Conservation (phyloP, 1,140 invertebrate species). For the Myzus persicae region DNA sequence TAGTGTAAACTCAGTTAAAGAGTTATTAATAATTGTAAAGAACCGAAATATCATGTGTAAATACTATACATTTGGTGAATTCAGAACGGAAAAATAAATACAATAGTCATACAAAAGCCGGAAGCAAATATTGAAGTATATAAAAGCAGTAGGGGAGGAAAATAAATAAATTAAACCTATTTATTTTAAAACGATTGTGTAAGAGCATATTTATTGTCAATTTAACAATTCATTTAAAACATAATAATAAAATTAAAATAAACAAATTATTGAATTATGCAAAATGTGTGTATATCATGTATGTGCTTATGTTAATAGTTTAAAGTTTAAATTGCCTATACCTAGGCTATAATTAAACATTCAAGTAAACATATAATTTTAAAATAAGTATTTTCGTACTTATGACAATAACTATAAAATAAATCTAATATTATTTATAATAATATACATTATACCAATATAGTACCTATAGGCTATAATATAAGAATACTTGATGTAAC, state of each 20-base stretch:
- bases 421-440: too few species aligned
- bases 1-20: not conserved
- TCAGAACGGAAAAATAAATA: not conserved
- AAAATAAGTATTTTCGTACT: too few species aligned
- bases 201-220: not conserved
- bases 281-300: not conserved
- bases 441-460: not conserved
- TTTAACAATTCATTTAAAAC: not conserved
- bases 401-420: too few species aligned
- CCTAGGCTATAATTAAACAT: not conserved
- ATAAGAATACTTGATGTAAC: not conserved
- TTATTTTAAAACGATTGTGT: not conserved
- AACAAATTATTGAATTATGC: not conserved
- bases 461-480: not conserved
- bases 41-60: not conserved
- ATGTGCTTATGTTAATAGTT: too few species aligned
- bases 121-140: not conserved
- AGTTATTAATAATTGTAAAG: not conserved
- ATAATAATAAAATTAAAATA: not conserved
- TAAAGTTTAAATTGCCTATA: not conserved
- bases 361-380: not conserved
- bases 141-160: not conserved
- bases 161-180: not conserved
- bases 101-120: slow-evolving; percentile 2
- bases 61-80: not conserved